Percentiles rank a stretch among this genome's conserved stretches.
phyloP scores from a whole-genome alignment of 2,113 vertebrate species.

The Loxodonta africana region DNA sequence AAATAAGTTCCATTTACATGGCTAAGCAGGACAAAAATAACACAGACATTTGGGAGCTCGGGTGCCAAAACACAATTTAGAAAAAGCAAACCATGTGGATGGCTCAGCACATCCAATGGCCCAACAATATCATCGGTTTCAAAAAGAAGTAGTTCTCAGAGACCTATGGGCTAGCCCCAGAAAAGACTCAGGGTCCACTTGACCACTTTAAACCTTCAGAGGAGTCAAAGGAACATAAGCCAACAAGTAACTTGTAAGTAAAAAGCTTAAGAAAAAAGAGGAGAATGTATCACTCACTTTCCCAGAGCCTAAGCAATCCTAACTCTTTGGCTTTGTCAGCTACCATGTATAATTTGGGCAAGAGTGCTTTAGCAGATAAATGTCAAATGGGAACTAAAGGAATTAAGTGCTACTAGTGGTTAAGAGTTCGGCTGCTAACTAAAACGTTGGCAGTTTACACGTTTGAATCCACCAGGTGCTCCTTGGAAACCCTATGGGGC shows the following conservation, averaged over 20 bases:
- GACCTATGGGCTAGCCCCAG: neutral
- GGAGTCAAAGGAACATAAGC: neutral
- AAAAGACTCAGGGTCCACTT: neutral
- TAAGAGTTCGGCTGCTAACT: no score
- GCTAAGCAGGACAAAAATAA: constrained; percentile 71
- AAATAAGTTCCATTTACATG: constrained; percentile 68
- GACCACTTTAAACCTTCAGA: constrained; percentile 29
- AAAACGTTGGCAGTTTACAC: no score
- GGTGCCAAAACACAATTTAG: neutral
- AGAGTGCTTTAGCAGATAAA: neutral
- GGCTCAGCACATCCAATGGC: neutral
- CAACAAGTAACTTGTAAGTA: neutral
- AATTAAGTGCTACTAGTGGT: neutral
- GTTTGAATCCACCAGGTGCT: no score
- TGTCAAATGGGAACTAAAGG: constrained; percentile 41
- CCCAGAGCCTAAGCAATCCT: constrained; percentile 17
- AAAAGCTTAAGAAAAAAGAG: neutral
- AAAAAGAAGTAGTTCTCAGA: neutral
- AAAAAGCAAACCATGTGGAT: neutral
- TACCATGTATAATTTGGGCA: neutral
- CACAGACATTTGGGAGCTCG: neutral
- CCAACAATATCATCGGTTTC: constrained; percentile 24
- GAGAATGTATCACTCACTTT: neutral
- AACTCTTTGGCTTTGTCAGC: constrained; percentile 10
- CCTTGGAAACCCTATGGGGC: no score